These are phyloP conservation scores for Bombus superbus DNA, from an alignment of 1,140 invertebrate genomes.

Conservation along the genomic window DNA sequence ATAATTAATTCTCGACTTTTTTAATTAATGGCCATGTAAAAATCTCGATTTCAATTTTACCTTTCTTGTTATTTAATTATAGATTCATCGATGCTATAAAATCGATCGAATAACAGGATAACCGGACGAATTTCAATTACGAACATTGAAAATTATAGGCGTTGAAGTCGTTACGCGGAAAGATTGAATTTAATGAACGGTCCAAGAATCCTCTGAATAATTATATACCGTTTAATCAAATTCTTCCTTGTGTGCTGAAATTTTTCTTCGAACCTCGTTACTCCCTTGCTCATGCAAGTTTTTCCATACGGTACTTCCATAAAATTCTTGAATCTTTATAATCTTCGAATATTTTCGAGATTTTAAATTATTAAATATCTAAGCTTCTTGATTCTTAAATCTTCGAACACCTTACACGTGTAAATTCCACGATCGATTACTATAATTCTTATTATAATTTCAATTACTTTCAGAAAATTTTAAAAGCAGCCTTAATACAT, in stretches of 20 bases:
- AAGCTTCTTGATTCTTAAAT: neutral
- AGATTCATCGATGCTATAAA: constrained; percentile 13
- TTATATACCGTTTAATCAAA: constrained; percentile 9
- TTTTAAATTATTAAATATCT: neutral
- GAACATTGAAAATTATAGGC: constrained; percentile 13
- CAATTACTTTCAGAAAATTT: no score
- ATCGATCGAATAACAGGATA: constrained; percentile 4
- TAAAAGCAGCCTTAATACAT: no score
- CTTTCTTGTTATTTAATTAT: neutral
- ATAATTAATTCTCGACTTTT: neutral
- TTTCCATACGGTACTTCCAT: no score
- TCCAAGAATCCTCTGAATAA: constrained; percentile 1
- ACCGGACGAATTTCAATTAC: constrained; percentile 19
- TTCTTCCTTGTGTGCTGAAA: neutral
- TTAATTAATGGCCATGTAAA: neutral
- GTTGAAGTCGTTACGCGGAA: neutral
- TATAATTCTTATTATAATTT: no score
- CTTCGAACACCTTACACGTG: neutral
- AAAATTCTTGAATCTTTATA: neutral
- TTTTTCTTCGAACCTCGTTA: neutral
- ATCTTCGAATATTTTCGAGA: neutral
- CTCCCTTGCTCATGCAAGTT: neutral
- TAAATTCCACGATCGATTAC: neutral
- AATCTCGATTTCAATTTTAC: neutral
- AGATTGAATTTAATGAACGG: constrained; percentile 5